phyloP scores from a whole-genome alignment of 2,797 vertebrate genomes.

The Melanotaenia nigrans region DNA sequence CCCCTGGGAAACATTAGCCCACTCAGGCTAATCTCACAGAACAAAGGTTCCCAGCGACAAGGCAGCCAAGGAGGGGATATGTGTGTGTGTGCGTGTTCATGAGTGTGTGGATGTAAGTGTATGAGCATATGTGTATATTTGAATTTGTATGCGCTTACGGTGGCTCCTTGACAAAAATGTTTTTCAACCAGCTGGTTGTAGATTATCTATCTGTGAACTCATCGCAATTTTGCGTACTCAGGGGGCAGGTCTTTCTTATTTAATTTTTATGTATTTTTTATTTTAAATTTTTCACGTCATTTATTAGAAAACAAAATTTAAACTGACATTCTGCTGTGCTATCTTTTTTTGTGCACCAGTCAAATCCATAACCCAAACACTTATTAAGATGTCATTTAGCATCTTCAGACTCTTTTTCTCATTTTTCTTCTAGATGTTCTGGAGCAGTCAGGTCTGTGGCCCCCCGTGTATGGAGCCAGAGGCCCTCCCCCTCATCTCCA shows the following conservation, averaged over 20 bases:
- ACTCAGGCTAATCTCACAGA: constrained; percentile 87
- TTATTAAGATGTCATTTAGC: neutral
- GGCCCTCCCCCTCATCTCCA: constrained; percentile 91
- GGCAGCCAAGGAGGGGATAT: constrained; percentile 75
- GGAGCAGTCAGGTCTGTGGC: constrained; percentile 94
- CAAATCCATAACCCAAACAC: neutral
- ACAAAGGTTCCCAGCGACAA: constrained; percentile 84
- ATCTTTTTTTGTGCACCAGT: neutral
- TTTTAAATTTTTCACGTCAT: neutral
- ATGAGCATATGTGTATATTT: constrained; percentile 22
- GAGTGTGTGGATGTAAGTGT: constrained; percentile 10
- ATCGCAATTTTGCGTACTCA: neutral
- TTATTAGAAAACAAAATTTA: neutral
- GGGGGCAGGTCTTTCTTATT: neutral
- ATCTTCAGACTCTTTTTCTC: constrained; percentile 7
- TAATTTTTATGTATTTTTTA: neutral
- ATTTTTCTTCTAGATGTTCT: constrained; percentile 86
- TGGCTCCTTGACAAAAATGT: constrained; percentile 23
- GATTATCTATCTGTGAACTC: neutral
- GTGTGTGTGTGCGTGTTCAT: constrained; percentile 40
- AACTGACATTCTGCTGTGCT: neutral
- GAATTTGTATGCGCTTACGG: constrained; percentile 37
- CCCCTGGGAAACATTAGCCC: constrained; percentile 88
- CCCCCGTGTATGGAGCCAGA: constrained; percentile 90
- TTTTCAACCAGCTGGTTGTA: constrained; percentile 30